phyloP scores from a whole-genome alignment of 2,113 vertebrate genomes.

The Centropus unirufus region DNA sequence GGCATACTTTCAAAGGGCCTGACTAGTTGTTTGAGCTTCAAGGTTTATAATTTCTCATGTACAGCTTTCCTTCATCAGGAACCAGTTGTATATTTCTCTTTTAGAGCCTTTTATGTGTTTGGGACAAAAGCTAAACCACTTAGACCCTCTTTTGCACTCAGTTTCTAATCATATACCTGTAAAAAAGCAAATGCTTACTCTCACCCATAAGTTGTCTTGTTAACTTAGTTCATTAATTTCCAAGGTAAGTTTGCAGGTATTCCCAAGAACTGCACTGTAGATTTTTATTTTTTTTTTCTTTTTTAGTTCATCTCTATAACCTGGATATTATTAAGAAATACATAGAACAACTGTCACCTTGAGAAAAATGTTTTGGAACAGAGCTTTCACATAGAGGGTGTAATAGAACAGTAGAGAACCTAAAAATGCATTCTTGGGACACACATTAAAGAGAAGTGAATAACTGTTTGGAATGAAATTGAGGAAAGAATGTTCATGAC shows the following conservation, averaged over 20 bases:
- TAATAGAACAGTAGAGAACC: background rate
- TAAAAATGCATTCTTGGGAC: background rate
- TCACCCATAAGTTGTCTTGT: background rate
- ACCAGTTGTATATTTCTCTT: background rate
- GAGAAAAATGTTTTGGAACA: background rate
- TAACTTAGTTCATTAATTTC: background rate
- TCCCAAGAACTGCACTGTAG: background rate
- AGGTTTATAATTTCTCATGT: background rate
- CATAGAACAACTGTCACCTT: background rate
- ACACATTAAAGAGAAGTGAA: background rate
- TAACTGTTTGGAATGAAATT: background rate
- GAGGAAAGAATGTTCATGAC: constrained; percentile 22
- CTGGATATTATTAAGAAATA: background rate
- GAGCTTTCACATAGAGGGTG: accelerated
- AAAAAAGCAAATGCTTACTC: background rate
- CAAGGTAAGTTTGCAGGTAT: background rate
- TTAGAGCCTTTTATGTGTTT: background rate
- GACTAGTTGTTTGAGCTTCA: background rate
- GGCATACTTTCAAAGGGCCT: background rate
- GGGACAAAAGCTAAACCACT: background rate
- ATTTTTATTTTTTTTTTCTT: background rate
- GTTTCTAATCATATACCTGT: background rate
- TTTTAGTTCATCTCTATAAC: background rate
- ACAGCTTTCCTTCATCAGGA: background rate
- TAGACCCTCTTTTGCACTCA: background rate